A percentile compares a stretch with the other conserved stretches of the same genome.
Conservation (phyloP, 1,140 invertebrate species). For the Meloidogyne hapla region DNA sequence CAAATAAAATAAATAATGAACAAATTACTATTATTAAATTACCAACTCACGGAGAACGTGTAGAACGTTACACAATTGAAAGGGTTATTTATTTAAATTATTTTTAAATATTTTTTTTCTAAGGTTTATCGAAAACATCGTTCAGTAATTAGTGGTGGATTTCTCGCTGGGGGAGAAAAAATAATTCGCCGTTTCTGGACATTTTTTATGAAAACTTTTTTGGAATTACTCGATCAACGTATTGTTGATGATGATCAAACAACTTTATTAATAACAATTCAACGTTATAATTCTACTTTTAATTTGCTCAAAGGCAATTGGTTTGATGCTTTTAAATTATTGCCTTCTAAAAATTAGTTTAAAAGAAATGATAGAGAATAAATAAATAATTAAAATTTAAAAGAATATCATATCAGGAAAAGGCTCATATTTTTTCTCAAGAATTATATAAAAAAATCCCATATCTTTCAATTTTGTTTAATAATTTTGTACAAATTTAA, state of each 20-base stretch:
- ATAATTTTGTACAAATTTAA: background rate
- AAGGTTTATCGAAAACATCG: slow-evolving; percentile 46
- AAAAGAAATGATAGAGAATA: background rate
- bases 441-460: background rate
- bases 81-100: slow-evolving; percentile 8
- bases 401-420: background rate
- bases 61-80: slow-evolving; percentile 33
- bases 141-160: slow-evolving; percentile 48
- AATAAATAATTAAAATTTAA: background rate
- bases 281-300: slow-evolving; percentile 34
- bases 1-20: slow-evolving; percentile 38
- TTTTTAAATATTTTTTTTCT: background rate
- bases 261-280: slow-evolving; percentile 45
- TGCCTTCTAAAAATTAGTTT: slow-evolving; percentile 25
- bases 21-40: slow-evolving; percentile 40
- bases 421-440: background rate
- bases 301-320: slow-evolving; percentile 48
- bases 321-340: slow-evolving; percentile 52
- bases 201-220: slow-evolving; percentile 45
- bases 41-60: slow-evolving; percentile 33
- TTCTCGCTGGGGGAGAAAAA: slow-evolving; percentile 44
- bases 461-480: background rate
- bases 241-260: slow-evolving; percentile 55
- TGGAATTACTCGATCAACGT: slow-evolving; percentile 39
- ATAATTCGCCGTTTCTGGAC: slow-evolving; percentile 42